phyloP scores from a whole-genome alignment of 2,797 vertebrate species.

The Oryzias sinensis region DNA sequence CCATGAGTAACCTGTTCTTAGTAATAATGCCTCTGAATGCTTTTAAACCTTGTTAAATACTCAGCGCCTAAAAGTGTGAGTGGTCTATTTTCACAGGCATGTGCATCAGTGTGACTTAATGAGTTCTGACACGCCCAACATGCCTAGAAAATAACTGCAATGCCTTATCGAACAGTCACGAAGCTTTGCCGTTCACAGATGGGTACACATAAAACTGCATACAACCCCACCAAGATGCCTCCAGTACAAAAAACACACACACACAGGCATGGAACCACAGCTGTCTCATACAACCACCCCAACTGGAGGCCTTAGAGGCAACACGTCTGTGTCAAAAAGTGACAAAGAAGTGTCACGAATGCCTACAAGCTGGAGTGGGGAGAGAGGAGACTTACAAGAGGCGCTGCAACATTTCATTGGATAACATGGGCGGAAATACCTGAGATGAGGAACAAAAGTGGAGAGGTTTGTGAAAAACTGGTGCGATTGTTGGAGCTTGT shows the following conservation, averaged over 20 bases:
- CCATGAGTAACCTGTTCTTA: slow-evolving; percentile 7
- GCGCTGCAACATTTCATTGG: slow-evolving; percentile 32
- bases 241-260: slow-evolving; percentile 31
- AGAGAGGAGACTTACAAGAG: slow-evolving; percentile 28
- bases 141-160: slow-evolving; percentile 60
- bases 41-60: slow-evolving; percentile 20
- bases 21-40: slow-evolving; percentile 6
- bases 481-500: not conserved
- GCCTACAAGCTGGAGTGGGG: slow-evolving; percentile 37
- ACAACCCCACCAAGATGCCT: slow-evolving; percentile 48
- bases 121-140: slow-evolving; percentile 65
- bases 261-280: slow-evolving; percentile 48
- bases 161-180: slow-evolving; percentile 34
- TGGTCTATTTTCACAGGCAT: slow-evolving; percentile 28
- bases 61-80: slow-evolving; percentile 18
- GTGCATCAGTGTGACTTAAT: slow-evolving; percentile 41
- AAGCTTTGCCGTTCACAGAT: slow-evolving; percentile 32
- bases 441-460: not conserved
- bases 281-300: slow-evolving; percentile 50
- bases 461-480: not conserved
- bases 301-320: slow-evolving; percentile 53
- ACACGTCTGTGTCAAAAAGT: slow-evolving; percentile 59
- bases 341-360: slow-evolving; percentile 51
- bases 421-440: slow-evolving; percentile 17
- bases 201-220: slow-evolving; percentile 44